Evolutionary conservation across 2,797 vertebrate genomes (phyloP).

Genomic region (Hippoglossus hippoglossus): DNA sequence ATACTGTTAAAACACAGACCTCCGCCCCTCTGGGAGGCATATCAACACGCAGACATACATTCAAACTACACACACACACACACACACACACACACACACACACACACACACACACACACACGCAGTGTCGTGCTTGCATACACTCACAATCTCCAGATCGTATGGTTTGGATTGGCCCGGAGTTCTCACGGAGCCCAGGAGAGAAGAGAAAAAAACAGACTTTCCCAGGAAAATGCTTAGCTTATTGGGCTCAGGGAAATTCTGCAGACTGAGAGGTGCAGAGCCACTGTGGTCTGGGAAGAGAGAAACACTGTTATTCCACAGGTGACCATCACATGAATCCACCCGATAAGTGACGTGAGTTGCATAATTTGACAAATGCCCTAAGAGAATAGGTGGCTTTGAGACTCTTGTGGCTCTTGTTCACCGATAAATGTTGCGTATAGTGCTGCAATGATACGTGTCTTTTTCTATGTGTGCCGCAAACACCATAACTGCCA

Average conservation of each 20-base stretch:
- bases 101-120: conserved; percentile 35
- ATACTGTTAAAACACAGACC: conserved; percentile 81
- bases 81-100: conserved; percentile 35
- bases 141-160: conserved; percentile 69
- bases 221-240: conserved; percentile 75
- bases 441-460: conserved; percentile 16
- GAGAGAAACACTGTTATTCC: conserved; percentile 35
- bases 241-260: conserved; percentile 69
- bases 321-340: conserved; percentile 45
- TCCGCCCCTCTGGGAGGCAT: conserved; percentile 61
- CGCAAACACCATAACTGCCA: conserved; percentile 46
- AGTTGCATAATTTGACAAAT: conserved; percentile 19
- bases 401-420: not conserved
- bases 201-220: conserved; percentile 58
- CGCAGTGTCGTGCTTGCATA: conserved; percentile 43
- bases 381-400: not conserved
- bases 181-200: conserved; percentile 69
- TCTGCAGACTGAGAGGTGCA: conserved; percentile 43
- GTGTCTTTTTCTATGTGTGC: conserved; percentile 9
- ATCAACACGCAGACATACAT: conserved; percentile 69
- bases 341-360: conserved; percentile 6
- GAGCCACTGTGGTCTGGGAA: conserved; percentile 50
- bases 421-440: conserved; percentile 9
- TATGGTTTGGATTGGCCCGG: conserved; percentile 74
- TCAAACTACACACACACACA: conserved; percentile 30